phyloP scores from a whole-genome alignment of 2,113 vertebrate genomes.

The Cynocephalus volans region DNA sequence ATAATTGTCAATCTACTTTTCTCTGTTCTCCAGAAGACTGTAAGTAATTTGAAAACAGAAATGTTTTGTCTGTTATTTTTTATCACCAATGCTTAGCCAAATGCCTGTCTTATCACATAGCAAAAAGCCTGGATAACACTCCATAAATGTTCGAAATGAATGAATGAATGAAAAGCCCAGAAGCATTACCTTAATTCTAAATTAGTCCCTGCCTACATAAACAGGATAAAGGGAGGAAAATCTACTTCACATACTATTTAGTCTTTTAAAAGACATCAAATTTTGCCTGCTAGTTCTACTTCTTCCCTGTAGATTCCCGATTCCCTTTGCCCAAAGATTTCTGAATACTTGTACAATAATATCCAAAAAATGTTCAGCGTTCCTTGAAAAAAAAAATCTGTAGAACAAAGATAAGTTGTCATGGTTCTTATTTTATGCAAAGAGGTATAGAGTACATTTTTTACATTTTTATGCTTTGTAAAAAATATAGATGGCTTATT shows the following conservation, averaged over 20 bases:
- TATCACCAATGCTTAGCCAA: neutral
- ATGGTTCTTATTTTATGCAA: slow-evolving; percentile 1
- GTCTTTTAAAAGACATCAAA: neutral
- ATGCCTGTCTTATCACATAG: neutral
- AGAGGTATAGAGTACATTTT: neutral
- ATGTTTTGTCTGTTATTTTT: slow-evolving; percentile 39
- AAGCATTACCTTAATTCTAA: slow-evolving; percentile 25
- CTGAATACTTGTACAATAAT: neutral
- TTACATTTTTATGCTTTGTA: slow-evolving; percentile 30
- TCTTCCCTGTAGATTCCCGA: neutral
- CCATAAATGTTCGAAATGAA: slow-evolving; percentile 44
- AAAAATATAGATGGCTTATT: slow-evolving; percentile 15
- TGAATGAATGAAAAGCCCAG: slow-evolving; percentile 3
- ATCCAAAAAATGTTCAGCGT: neutral
- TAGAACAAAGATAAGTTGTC: slow-evolving; percentile 23
- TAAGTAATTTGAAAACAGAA: slow-evolving; percentile 34
- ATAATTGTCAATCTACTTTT: neutral
- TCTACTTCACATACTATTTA: neutral
- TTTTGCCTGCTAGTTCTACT: neutral
- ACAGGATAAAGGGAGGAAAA: slow-evolving; percentile 4
- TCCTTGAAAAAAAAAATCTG: neutral
- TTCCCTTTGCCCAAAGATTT: slow-evolving; percentile 26
- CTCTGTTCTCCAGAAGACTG: neutral
- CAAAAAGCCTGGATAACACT: neutral
- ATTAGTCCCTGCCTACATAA: neutral